These are phyloP conservation scores for Avahi laniger DNA, from an alignment of 2,797 vertebrate species.

Conservation along the genomic window DNA sequence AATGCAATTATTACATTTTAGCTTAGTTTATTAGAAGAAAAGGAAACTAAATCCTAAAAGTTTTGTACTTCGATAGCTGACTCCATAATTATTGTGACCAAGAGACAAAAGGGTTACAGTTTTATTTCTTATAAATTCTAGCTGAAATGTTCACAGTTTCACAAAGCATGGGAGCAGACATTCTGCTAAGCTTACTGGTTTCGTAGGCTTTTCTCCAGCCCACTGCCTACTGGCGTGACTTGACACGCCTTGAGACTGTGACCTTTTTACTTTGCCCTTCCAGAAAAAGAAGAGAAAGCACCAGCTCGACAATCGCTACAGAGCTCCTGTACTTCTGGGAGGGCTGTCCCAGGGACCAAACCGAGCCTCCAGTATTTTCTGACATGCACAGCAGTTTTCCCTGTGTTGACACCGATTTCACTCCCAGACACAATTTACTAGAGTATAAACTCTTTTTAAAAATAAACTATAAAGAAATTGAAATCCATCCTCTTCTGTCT, in stretches of 20 bases:
- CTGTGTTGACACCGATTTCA: too few relatives aligned
- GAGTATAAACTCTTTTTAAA: neutral
- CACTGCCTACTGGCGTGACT: neutral
- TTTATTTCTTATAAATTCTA: neutral
- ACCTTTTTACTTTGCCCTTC: too few relatives aligned
- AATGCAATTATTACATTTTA: neutral
- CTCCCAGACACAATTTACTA: neutral
- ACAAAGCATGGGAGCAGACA: neutral
- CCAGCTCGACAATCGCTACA: neutral
- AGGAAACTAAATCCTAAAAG: neutral
- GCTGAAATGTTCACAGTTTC: neutral
- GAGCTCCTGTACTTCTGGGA: accelerated
- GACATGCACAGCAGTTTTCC: too few relatives aligned
- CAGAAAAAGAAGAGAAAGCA: neutral
- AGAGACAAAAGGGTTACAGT: neutral
- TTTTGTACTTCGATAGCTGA: neutral
- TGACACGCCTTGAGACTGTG: accelerated
- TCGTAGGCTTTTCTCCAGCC: neutral
- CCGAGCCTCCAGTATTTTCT: neutral
- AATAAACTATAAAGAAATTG: neutral
- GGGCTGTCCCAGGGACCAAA: neutral
- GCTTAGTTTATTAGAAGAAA: neutral
- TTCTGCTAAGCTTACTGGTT: neutral
- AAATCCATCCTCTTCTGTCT: neutral
- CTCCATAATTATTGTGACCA: neutral